Evolutionary conservation across 2,888 invertebrate genomes (phyloP), one percentile per base, ranked within the genome.

Genomic region (Electrophaes corylata): DNA sequence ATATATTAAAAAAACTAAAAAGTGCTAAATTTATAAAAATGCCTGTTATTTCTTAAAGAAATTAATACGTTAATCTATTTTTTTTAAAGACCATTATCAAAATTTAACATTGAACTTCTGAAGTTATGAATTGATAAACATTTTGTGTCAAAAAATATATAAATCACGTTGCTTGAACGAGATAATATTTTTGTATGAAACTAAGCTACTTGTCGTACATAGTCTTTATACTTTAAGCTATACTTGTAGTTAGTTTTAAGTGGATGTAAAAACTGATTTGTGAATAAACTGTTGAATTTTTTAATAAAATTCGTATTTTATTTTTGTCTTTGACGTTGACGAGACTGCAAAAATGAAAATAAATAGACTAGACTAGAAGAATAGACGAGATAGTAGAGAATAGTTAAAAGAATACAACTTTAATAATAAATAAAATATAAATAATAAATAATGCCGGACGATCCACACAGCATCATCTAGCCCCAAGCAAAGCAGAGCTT

Each of bases 261-360:
- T 84, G 72, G 70, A 78, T 84, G 78, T 88, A 86, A 85, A 83
- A 87, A 90, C 83, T 83, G 84, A 84, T 88, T 88, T 85, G 90
- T 81, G 78, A 91, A 89, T 91, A 91, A 89, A 91, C 88, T 90
- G 91, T 91, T 91, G 88, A 89, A 79, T 80, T 86, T 88, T 85
- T 78, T 74, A 74, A 23, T 48, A 49, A 48, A 5, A 35, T 33
- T 52, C 29, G 44, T 26, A 19, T 55, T 62, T 55, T 29, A 35
- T 53, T 54, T 47, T 5, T 5, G n/a, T 31, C n/a, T 1, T 12
- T 33, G 8, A 4, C 20, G 20, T 20, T n/a, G n/a, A n/a, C n/a
- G 20, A 4, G 20, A 20, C 20, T 20, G 20, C 5, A 3, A 20
- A 20, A 20, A n/a, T n/a, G n/a, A n/a, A n/a, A n/a, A n/a, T n/a